Conservation (phyloP, 2,888 invertebrate species). For the Andrena trimmerana region DNA sequence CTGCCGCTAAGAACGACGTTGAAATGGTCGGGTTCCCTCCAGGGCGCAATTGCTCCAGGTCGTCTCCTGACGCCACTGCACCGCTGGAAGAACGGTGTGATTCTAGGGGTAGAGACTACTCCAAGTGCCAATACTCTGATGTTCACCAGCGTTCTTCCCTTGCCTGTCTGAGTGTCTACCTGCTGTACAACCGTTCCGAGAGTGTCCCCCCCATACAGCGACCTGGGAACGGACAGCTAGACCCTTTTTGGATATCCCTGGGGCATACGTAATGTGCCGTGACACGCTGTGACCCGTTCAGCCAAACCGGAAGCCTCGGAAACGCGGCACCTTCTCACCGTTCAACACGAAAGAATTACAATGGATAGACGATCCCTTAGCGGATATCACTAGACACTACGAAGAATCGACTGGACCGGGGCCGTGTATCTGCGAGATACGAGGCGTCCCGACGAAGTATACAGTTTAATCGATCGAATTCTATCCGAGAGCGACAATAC, state of each 20-base stretch:
- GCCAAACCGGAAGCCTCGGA: constrained; percentile 30
- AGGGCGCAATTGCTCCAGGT: no score
- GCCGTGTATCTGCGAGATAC: constrained; percentile 40
- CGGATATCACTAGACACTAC: constrained; percentile 55
- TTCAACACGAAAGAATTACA: constrained; percentile 14
- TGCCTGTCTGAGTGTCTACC: not conserved
- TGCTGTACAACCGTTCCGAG: not conserved
- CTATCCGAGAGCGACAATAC: constrained; percentile 44
- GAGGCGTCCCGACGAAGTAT: constrained; percentile 50
- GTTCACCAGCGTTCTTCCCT: not conserved
- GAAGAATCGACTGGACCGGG: constrained; percentile 63
- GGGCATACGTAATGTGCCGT: constrained; percentile 24
- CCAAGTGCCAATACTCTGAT: constrained; percentile 7
- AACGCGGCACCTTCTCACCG: constrained; percentile 14
- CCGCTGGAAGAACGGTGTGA: not conserved
- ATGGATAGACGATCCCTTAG: constrained; percentile 56
- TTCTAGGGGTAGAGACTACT: constrained; percentile 14
- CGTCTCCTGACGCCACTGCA: not conserved
- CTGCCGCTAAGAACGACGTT: not conserved
- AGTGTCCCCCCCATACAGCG: not conserved
- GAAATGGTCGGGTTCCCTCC: constrained; percentile 5
- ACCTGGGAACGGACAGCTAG: constrained; percentile 48
- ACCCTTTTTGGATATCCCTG: constrained; percentile 65
- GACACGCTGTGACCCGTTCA: not conserved
- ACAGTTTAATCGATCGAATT: constrained; percentile 50